Conservation (phyloP, 2,113 vertebrate species). For the Stomatorhinus ivindoensis region DNA sequence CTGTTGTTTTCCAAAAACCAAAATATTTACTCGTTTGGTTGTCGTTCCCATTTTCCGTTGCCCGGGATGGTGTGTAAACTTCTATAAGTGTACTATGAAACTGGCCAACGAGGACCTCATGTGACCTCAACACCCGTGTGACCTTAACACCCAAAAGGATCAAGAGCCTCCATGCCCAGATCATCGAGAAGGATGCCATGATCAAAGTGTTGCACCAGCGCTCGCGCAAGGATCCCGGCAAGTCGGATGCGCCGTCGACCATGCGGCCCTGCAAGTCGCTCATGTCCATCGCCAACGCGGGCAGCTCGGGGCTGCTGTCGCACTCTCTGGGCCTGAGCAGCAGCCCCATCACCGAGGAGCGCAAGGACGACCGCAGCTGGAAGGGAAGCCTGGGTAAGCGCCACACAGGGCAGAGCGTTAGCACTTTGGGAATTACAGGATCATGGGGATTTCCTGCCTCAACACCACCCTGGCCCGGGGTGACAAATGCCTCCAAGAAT, state of each 20-base stretch:
- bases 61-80: not conserved
- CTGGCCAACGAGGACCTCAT: not conserved
- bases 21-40: not conserved
- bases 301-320: conserved; percentile 75
- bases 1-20: not conserved
- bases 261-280: conserved; percentile 96
- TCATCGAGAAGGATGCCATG: conserved; percentile 99
- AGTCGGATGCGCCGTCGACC: conserved; percentile 74
- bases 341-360: conserved; percentile 88
- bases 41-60: not conserved
- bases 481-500: not conserved
- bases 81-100: not conserved
- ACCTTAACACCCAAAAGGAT: conserved; percentile 62
- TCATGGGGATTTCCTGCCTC: not conserved
- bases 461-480: not conserved
- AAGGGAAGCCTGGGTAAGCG: conserved; percentile 89
- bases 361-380: conserved; percentile 86
- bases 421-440: not conserved
- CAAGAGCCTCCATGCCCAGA: conserved; percentile 95
- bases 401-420: not conserved
- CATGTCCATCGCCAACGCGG: conserved; percentile 90
- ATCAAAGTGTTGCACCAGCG: conserved; percentile 98
- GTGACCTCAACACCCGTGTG: not conserved
- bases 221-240: conserved; percentile 84
- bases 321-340: conserved; percentile 80